Conservation (phyloP, 2,888 invertebrate species). For the Euproctis similis region DNA sequence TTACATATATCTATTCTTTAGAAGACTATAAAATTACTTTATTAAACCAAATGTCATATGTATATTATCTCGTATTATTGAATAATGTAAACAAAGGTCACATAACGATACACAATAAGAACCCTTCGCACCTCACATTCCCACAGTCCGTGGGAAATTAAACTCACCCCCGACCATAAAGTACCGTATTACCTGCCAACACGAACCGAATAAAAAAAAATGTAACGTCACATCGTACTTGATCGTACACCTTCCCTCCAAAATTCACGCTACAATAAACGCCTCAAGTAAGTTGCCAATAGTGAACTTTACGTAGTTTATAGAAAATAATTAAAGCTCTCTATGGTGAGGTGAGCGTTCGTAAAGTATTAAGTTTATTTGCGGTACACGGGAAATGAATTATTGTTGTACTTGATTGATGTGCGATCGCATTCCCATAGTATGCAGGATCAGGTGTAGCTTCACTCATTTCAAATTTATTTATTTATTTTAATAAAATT, state of each 20-base stretch:
- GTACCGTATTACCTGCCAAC: slow-evolving; percentile 38
- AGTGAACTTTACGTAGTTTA: slow-evolving; percentile 24
- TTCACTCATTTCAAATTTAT: slow-evolving; percentile 30
- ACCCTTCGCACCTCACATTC: slow-evolving; percentile 69
- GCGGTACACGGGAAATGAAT: slow-evolving; percentile 14
- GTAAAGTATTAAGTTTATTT: slow-evolving; percentile 41
- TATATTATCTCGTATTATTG: no score
- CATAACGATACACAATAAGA: slow-evolving; percentile 28
- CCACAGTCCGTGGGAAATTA: slow-evolving; percentile 68
- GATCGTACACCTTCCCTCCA: slow-evolving; percentile 35
- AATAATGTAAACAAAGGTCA: slow-evolving; percentile 25
- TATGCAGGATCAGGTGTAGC: slow-evolving; percentile 56
- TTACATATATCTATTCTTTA: no score
- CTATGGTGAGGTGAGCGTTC: slow-evolving; percentile 39
- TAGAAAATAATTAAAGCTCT: slow-evolving; percentile 33
- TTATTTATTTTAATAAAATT: background rate
- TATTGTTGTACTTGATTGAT: slow-evolving; percentile 42
- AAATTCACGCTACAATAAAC: slow-evolving; percentile 33
- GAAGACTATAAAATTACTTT: no score
- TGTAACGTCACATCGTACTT: slow-evolving; percentile 39
- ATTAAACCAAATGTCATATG: no score
- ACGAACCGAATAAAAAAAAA: slow-evolving; percentile 35
- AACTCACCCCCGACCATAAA: slow-evolving; percentile 51
- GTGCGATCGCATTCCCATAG: slow-evolving; percentile 62
- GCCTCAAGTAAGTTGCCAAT: slow-evolving; percentile 39